phyloP scores from a whole-genome alignment of 53 echinoderm and acorn worm genomes.

The Actinopyga echinites region DNA sequence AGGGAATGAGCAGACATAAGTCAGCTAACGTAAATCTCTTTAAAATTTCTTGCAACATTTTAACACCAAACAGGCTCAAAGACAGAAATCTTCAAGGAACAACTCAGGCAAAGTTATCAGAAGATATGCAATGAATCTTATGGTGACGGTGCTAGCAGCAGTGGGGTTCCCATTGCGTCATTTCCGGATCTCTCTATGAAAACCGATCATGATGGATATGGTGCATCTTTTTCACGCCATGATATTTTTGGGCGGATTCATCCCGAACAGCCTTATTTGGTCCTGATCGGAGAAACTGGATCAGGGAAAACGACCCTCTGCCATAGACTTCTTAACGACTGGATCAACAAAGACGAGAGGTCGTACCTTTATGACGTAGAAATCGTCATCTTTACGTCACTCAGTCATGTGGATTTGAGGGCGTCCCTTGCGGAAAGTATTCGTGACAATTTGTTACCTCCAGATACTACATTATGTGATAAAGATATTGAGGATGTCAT shows the following conservation, averaged over 20 bases:
- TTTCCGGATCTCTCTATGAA: background rate
- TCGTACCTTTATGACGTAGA: background rate
- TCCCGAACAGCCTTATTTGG: background rate
- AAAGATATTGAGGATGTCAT: background rate
- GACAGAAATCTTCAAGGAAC: background rate
- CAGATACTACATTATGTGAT: background rate
- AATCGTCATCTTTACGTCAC: constrained; percentile 7
- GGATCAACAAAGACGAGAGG: background rate
- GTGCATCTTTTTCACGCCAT: background rate
- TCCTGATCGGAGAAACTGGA: constrained; percentile 18
- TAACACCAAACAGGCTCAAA: constrained; percentile 16
- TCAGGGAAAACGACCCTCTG: constrained; percentile 21
- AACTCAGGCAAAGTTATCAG: constrained; percentile 4
- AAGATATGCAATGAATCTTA: background rate
- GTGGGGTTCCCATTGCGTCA: constrained; percentile 8
- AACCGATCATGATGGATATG: background rate
- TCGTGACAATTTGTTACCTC: background rate
- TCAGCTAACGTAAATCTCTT: no score
- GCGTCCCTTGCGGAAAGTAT: background rate
- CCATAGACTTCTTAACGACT: background rate
- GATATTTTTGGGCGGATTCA: background rate
- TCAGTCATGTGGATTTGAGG: background rate
- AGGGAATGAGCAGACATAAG: no score
- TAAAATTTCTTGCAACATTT: no score
- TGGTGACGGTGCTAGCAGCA: background rate